Conservation (phyloP, 1,140 invertebrate genomes). For the Tenebrio molitor region DNA sequence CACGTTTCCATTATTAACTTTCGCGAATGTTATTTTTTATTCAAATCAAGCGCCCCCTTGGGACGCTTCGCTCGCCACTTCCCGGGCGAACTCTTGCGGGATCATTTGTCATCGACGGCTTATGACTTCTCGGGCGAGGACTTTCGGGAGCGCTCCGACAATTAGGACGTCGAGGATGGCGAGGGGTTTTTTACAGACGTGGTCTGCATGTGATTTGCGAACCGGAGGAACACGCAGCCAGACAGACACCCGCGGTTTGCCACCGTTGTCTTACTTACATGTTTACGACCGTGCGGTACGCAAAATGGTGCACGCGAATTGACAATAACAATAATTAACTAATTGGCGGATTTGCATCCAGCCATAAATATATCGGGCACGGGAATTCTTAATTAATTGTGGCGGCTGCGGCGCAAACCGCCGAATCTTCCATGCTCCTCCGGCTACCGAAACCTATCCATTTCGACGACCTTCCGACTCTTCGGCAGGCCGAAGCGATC, state of each 20-base stretch:
- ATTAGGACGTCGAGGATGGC: constrained; percentile 19
- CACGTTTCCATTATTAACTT: constrained; percentile 67
- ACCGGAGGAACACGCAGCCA: constrained; percentile 12
- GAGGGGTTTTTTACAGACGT: constrained; percentile 10
- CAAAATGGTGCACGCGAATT: constrained; percentile 61
- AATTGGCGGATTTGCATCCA: constrained; percentile 62
- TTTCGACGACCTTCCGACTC: no score
- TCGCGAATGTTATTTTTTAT: constrained; percentile 65
- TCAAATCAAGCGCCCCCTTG: constrained; percentile 61
- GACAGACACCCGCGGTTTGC: constrained; percentile 53
- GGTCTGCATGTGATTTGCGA: constrained; percentile 37
- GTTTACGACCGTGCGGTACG: constrained; percentile 50
- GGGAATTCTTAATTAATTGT: constrained; percentile 22
- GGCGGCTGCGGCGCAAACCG: not conserved
- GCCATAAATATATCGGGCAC: constrained; percentile 51
- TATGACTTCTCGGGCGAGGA: constrained; percentile 57
- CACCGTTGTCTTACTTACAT: constrained; percentile 55
- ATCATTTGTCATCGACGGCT: constrained; percentile 64
- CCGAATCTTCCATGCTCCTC: no score
- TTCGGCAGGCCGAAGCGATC: no score
- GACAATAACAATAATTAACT: constrained; percentile 66
- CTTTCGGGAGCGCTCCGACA: constrained; percentile 53
- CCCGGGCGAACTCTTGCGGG: constrained; percentile 51
- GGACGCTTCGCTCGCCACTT: constrained; percentile 28
- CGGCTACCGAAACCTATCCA: no score